Base-by-base conservation (phyloP, 2,113 vertebrate species). In the Picathartes gymnocephalus region DNA sequence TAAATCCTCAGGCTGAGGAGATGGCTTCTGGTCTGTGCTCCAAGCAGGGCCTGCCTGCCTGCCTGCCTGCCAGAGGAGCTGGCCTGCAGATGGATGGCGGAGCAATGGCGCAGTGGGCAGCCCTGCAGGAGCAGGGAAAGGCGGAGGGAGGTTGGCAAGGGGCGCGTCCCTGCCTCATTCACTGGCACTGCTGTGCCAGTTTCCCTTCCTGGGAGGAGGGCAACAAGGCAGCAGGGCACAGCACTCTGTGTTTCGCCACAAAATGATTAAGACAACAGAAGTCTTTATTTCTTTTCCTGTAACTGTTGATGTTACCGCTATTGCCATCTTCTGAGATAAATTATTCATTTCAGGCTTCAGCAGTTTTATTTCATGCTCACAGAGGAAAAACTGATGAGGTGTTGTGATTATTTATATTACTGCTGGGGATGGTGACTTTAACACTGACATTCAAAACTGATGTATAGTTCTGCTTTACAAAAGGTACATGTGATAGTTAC, bases 281-380 rank as follows among this genome's bases (percentile, higher is more conserved):
- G 23, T 15, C 44, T 80, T 87, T 62, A 28, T 80, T 81, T 86
- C 33, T 16, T 82, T 86, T 81, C 58, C 28, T 79, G 9, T 68
- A 86, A 83, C 16, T 79, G 21, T 82, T 61, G 47, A 33, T 56
- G 21, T 24, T 76, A 71, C 48, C 0, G 0, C n/a, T 84, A 28
- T 69, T 92, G 74, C 51, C 35, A n/a, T 70, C 54, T 81, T 92
- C 33, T 66, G 51, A 93, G 64, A 96, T 72, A 84, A 90, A 86
- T 62, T 79, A 86, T 60, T 66, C 47, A 72, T 57, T 86, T 95
- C 35, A 69, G 42, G 65, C 56, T 83, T 61, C 79, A 71, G 35
- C 20, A 72, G 68, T 86, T 88, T 89, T 85, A 81, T 89, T 93
- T 91, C 14, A 19, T 60, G 62, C 45, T 77, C 39, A 62, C 30